A percentile compares a stretch with the other conserved stretches of the same genome.
Conservation (phyloP, 2,797 vertebrate genomes). For the Dryobates pubescens region DNA sequence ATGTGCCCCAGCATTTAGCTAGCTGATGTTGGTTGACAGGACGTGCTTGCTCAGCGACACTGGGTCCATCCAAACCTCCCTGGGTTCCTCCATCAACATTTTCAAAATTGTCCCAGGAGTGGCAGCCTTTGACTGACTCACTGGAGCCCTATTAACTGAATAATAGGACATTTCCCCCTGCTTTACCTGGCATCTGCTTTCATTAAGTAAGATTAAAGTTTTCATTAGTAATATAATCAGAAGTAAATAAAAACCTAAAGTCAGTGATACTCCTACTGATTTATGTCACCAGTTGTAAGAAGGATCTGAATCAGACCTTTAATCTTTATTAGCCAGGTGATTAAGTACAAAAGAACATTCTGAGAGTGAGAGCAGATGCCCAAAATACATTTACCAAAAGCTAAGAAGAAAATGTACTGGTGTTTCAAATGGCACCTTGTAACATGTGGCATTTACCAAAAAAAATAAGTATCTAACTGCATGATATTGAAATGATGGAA, state of each 20-base stretch:
- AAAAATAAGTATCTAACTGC: neutral
- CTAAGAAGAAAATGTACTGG: neutral
- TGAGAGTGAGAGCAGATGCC: neutral
- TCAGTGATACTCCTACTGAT: neutral
- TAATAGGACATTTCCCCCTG: neutral
- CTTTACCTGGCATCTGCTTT: slow-evolving; percentile 32
- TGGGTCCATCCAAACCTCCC: neutral
- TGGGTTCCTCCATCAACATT: neutral
- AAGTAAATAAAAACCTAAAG: slow-evolving; percentile 30
- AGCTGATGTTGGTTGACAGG: neutral
- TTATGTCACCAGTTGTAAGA: neutral
- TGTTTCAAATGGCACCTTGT: neutral
- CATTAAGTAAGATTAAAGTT: slow-evolving; percentile 18
- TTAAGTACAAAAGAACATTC: neutral
- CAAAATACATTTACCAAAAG: neutral
- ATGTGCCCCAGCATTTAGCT: neutral
- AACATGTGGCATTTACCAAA: neutral
- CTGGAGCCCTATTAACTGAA: neutral
- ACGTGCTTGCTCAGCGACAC: neutral
- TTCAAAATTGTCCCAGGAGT: neutral
- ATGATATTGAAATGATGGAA: neutral
- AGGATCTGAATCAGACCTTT: slow-evolving; percentile 27
- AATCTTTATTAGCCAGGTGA: slow-evolving; percentile 28
- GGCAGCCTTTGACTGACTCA: neutral
- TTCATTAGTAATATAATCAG: neutral